A percentile compares a stretch with the other conserved stretches of the same genome.
phyloP scores from a whole-genome alignment of 2,888 invertebrate species.

The Eupithecia abbreviata region DNA sequence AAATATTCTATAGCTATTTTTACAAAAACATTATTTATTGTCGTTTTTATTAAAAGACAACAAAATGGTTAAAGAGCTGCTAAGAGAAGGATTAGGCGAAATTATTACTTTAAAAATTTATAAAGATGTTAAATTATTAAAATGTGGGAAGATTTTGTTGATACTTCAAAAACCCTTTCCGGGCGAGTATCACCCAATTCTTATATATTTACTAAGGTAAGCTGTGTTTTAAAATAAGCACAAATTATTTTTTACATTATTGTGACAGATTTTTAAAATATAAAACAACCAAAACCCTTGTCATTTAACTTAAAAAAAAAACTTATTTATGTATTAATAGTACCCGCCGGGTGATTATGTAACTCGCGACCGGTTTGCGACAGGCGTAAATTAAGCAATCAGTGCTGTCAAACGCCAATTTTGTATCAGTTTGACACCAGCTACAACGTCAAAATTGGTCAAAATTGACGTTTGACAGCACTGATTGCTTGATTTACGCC shows the following conservation, averaged over 20 bases:
- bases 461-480: no score
- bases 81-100: neutral
- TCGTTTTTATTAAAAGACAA: conserved; percentile 31
- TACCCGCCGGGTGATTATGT: no score
- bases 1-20: conserved; percentile 35
- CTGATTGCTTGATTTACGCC: no score
- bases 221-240: neutral
- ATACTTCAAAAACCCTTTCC: neutral
- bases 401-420: no score
- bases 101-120: neutral
- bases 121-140: neutral
- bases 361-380: no score
- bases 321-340: neutral
- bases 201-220: neutral
- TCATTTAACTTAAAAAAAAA: neutral
- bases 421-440: no score
- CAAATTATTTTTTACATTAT: neutral
- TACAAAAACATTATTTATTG: conserved; percentile 43
- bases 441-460: no score
- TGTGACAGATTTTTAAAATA: neutral
- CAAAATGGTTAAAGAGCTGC: neutral
- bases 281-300: neutral
- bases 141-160: neutral
- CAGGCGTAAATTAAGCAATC: no score
- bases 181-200: neutral